These are phyloP conservation scores for Benitochromis conjunctus DNA, from an alignment of 2,113 vertebrate genomes.

Conservation along the genomic window DNA sequence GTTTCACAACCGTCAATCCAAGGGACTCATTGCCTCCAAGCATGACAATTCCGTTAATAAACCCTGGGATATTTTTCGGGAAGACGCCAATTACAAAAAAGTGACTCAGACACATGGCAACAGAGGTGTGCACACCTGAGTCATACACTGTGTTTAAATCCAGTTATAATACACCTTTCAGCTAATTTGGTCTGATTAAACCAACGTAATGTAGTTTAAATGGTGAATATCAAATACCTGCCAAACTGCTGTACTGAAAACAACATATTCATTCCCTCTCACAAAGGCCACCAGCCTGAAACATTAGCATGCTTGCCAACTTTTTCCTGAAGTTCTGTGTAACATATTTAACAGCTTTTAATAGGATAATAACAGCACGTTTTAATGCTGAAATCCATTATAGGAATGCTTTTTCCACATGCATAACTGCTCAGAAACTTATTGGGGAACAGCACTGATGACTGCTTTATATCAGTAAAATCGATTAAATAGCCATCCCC, in stretches of 20 bases:
- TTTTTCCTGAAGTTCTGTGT: not conserved
- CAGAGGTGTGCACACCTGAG: not conserved
- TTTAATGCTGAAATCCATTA: not conserved
- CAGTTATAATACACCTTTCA: not conserved
- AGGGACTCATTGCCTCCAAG: not conserved
- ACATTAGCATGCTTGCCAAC: not conserved
- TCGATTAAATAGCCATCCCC: not conserved
- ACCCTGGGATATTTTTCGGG: not conserved
- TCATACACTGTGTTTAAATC: not conserved
- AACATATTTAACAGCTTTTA: not conserved
- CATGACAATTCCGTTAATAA: not conserved
- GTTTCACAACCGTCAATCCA: not conserved
- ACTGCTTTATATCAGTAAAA: not conserved
- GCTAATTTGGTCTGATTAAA: not conserved
- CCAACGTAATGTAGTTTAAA: not conserved
- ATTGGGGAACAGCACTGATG: not conserved
- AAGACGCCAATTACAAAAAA: not conserved
- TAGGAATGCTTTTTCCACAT: not conserved
- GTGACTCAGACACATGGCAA: not conserved
- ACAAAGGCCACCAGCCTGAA: not conserved
- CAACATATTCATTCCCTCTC: not conserved
- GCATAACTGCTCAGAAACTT: not conserved
- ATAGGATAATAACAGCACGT: not conserved
- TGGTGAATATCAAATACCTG: not conserved
- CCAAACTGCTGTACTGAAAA: not conserved